Percentiles rank a stretch among this genome's conserved stretches.
Conservation (phyloP, 2,113 vertebrate species). For the Brachypteracias leptosomus region DNA sequence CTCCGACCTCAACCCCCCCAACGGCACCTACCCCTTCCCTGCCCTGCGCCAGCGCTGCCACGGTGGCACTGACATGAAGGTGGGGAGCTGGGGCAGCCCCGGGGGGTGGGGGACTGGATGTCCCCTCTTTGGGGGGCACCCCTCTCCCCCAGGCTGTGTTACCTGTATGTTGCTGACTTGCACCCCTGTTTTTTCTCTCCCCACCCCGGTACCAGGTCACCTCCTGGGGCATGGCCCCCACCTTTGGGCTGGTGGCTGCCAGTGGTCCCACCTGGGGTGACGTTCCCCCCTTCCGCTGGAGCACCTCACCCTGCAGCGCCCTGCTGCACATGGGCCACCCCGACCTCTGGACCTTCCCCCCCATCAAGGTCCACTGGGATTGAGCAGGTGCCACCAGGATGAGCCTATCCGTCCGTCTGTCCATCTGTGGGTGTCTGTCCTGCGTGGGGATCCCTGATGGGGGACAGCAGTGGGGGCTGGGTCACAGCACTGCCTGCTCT, state of each 20-base stretch:
- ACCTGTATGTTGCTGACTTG: neutral
- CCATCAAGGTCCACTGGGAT: conserved; percentile 83
- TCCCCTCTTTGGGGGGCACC: neutral
- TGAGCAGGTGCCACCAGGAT: neutral
- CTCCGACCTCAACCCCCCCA: conserved; percentile 88
- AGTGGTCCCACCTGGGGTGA: conserved; percentile 91
- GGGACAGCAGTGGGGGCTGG: neutral
- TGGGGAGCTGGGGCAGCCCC: conserved; percentile 72
- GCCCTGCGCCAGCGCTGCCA: conserved; percentile 88
- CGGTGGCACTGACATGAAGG: conserved; percentile 93
- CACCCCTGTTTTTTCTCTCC: neutral
- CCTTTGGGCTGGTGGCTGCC: conserved; percentile 78
- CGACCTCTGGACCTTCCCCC: conserved; percentile 87
- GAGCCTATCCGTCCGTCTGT: rapidly evolving
- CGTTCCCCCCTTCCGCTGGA: conserved; percentile 91
- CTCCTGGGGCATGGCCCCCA: conserved; percentile 75
- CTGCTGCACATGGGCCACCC: conserved; percentile 91
- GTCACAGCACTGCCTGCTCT: neutral
- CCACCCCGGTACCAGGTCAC: conserved; percentile 78
- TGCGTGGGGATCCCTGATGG: neutral
- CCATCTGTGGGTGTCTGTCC: rapidly evolving
- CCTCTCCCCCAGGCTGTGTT: neutral
- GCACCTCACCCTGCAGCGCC: conserved; percentile 80
- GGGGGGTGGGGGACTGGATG: too few species aligned
- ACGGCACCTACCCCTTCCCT: conserved; percentile 92